Percentiles rank a stretch among this genome's conserved stretches.
Evolutionary conservation across 2,113 vertebrate species (phyloP).

Genomic region (Anolis sagrei): DNA sequence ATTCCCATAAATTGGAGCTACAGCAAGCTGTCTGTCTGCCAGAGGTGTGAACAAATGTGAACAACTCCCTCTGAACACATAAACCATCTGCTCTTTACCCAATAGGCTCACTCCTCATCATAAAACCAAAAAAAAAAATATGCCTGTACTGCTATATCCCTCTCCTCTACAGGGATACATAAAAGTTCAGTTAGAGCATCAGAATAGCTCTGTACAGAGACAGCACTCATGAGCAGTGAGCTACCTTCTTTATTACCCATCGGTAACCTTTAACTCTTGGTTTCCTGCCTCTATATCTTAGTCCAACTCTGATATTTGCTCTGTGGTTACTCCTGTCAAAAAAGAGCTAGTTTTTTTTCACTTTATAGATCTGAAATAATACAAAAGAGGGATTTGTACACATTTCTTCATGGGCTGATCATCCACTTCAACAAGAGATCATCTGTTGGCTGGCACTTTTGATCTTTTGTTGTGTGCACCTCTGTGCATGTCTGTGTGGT

Average conservation of each 20-base stretch:
- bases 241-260: conserved; percentile 14
- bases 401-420: conserved; percentile 2
- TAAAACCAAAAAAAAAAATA: conserved; percentile 42
- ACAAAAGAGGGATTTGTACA: not conserved
- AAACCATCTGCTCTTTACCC: conserved; percentile 75
- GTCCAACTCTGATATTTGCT: not conserved
- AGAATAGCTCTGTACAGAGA: conserved; percentile 12
- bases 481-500: not conserved
- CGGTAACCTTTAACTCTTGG: conserved; percentile 11
- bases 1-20: conserved; percentile 57
- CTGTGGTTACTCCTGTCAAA: not conserved
- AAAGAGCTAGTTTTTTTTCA: not conserved
- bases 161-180: conserved; percentile 32
- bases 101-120: conserved; percentile 55
- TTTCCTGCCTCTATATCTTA: conserved; percentile 27
- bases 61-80: conserved; percentile 67
- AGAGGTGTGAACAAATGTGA: conserved; percentile 71
- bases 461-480: not conserved
- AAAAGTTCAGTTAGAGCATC: conserved; percentile 42
- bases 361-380: conserved; percentile 6
- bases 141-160: conserved; percentile 40
- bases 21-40: conserved; percentile 67
- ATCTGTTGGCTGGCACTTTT: conserved; percentile 25
- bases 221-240: not conserved
- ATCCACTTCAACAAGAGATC: conserved; percentile 3